Conservation (phyloP, 1,140 invertebrate genomes). For the Drusus annulatus region DNA sequence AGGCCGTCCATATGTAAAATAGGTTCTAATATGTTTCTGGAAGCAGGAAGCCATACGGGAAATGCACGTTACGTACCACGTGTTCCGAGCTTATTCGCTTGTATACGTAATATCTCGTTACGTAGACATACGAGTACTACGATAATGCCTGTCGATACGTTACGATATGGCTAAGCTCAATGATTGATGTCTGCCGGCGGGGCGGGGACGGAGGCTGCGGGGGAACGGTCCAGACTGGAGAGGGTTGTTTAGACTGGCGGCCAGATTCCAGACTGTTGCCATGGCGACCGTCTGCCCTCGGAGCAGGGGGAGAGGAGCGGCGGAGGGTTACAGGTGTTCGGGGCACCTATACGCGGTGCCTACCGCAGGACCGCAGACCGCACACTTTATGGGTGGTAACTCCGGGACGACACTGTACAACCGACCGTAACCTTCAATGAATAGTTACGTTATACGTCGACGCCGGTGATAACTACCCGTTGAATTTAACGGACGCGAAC, state of each 20-base stretch:
- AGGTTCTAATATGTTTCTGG: too few relatives aligned
- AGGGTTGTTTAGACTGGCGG: constrained; percentile 51
- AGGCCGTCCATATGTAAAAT: too few relatives aligned
- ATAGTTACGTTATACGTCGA: background rate
- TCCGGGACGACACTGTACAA: background rate
- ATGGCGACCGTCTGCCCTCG: constrained; percentile 47
- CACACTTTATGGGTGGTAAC: constrained; percentile 15
- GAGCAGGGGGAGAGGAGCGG: background rate
- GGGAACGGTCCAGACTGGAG: constrained; percentile 21
- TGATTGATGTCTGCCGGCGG: constrained; percentile 22
- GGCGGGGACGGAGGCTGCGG: background rate
- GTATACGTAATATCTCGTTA: too few relatives aligned
- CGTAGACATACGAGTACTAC: too few relatives aligned
- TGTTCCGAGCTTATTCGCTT: too few relatives aligned
- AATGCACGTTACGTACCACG: too few relatives aligned
- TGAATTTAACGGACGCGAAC: background rate
- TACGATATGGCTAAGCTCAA: background rate
- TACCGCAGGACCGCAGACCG: background rate
- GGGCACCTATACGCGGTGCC: background rate
- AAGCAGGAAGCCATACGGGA: too few relatives aligned
- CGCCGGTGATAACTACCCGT: background rate
- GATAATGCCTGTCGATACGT: background rate
- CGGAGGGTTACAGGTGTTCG: constrained; percentile 36
- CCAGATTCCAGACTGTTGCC: constrained; percentile 56
- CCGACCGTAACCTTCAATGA: background rate